Base-by-base conservation (phyloP, 2,888 invertebrate genomes). In the Xylota sylvarum region DNA sequence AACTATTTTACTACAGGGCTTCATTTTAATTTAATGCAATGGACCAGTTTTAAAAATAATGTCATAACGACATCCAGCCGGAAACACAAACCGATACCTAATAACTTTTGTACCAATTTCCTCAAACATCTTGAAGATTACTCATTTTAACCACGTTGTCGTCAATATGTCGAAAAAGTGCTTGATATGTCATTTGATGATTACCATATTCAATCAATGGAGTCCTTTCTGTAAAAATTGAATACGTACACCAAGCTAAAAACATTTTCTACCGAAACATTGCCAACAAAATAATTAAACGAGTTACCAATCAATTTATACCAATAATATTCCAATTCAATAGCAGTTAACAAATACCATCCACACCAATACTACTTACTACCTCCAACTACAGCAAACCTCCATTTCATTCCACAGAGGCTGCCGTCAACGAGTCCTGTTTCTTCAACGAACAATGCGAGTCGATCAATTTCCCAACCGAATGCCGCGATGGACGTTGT, bases 391-490 rank as follows among this genome's bases (percentile, higher is more conserved):
- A 23, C 37, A 10, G 10, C 10, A 10, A 2, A 35, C 1, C 9
- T 37, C 37, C 5, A 37, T 37, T 73, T 48, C 27, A 55, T 72
- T 81, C 43, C 60, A 50, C 94, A 97, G 97, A 94, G 92, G 96
- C 95, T 67, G 94, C 94, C 88, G 95, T 97, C 90, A 97, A 97
- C 94, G 97, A 97, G 91, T 94, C 96, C 56, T 97, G 97, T 90
- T 95, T 94, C 91, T 97, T 97, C 94, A 95, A 95, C 92, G 96
- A 96, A 91, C 97, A 97, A 93, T 97, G 97, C 93, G 97, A 97
- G 91, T 94, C 94, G 85, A 93, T 94, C 89, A 95, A 95, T 88
- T 94, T 94, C 89, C 95, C 95, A 93, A 97, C 97, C 35, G 96
- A 96, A 92, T 97, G 97, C 92, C 94, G 95, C 82, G 96, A 97